Evolutionary conservation across 2,888 invertebrate genomes (phyloP), one percentile per base, ranked within the genome.

Genomic region (Pogonocherus hispidulus): DNA sequence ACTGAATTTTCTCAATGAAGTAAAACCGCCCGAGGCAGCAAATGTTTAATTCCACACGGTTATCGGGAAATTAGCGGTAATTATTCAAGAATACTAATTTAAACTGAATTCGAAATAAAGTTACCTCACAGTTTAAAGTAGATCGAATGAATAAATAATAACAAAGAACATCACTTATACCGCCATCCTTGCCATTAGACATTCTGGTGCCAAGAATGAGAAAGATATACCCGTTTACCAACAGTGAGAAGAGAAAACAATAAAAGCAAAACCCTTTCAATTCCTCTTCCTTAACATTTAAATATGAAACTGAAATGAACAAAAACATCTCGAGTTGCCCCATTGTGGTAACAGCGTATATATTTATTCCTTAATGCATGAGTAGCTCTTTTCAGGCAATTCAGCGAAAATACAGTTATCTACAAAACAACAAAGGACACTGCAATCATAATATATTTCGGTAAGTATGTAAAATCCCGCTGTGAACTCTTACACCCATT

Each of bases 401-500:
- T 16, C 47, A 11, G 1, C 35, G 23, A 37, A 47, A 63, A 52
- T 32, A 23, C 54, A 32, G 16, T 44, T 54, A 27, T 41, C 46
- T 14, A 44, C 54, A 23, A 73, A 78, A 77, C 75, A 76, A 79
- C 78, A 79, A 79, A 78, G 77, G 75, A 73, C 69, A 75, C 79
- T 76, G 73, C 77, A 77, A 78, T 79, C 70, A 78, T 77, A 80
- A 78, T 79, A 77, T 78, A 77, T 78, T 79, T 78, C 37, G 37
- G 37, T 37, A 41, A 75, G 69, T 76, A 68, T 75, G 74, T 57
- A 77, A 79, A 79, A 79, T 79, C 77, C 70, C 70, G 71, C 75
- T 71, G 73, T 27, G 57, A 57, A 57, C 44, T 46, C 37, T 62
- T 47, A 51, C 49, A 11, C 51, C 49, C 51, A 62, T 51, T 62